Conservation (phyloP, 35 echinoderm and acorn worm genomes). For the Lytechinus pictus region DNA sequence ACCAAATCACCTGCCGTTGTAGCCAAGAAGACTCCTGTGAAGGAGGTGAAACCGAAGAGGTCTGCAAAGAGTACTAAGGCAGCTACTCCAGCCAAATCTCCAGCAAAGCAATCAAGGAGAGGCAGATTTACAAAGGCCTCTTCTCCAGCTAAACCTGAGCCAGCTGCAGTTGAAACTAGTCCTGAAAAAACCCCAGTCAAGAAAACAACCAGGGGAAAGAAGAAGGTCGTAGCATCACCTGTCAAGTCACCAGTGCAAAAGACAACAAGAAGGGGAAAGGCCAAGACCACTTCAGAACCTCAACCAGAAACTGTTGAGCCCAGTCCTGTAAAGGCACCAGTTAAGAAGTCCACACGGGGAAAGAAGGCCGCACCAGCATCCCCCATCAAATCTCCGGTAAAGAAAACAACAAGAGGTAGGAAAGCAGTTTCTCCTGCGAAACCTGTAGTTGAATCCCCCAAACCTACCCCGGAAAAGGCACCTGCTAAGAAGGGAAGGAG, state of each 20-base stretch:
- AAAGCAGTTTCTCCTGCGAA: slow-evolving; percentile 4
- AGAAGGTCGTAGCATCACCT: slow-evolving; percentile 8
- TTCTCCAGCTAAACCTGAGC: slow-evolving; percentile 53
- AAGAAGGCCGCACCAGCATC: slow-evolving; percentile 37
- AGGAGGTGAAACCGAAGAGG: slow-evolving; percentile 37
- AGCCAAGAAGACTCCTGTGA: slow-evolving; percentile 7
- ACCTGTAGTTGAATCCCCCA: slow-evolving; percentile 40
- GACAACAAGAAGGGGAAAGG: slow-evolving; percentile 44
- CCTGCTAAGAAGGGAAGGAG: slow-evolving; percentile 57
- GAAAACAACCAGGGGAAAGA: slow-evolving; percentile 8
- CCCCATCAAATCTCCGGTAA: slow-evolving; percentile 32
- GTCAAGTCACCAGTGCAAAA: slow-evolving; percentile 29
- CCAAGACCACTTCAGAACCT: slow-evolving; percentile 18
- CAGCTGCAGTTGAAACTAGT: slow-evolving; percentile 45
- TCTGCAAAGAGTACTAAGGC: slow-evolving; percentile 15
- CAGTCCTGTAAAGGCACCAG: slow-evolving; percentile 59
- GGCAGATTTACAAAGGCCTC: neutral
- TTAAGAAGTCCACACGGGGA: slow-evolving; percentile 69
- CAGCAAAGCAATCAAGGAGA: slow-evolving; percentile 52
- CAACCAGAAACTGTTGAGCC: slow-evolving; percentile 49
- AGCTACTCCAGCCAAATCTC: slow-evolving; percentile 50
- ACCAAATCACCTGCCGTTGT: neutral
- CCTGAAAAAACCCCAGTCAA: slow-evolving; percentile 38
- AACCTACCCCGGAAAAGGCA: slow-evolving; percentile 51
- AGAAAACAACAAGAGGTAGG: neutral